These are phyloP conservation scores for Medauroidea extradentata DNA, from an alignment of 1,140 invertebrate genomes.

Conservation along the genomic window DNA sequence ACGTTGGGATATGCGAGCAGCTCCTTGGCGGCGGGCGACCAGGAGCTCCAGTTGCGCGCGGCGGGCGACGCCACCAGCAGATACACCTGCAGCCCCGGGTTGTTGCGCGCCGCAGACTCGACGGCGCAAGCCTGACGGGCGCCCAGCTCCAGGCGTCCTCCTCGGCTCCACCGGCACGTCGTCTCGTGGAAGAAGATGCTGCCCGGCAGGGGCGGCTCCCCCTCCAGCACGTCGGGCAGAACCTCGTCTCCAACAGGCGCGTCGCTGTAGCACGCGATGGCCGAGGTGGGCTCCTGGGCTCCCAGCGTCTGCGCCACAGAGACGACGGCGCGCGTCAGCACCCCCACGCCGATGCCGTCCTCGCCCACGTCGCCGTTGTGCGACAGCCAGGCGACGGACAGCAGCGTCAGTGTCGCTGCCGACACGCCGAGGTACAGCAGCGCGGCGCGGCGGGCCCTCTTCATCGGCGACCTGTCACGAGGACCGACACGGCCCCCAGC, in stretches of 20 bases:
- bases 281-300: background rate
- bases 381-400: too few relatives aligned
- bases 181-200: constrained; percentile 14
- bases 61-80: background rate
- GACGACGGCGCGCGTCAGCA: too few relatives aligned
- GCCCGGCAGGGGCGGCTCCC: background rate
- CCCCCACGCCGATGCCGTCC: too few relatives aligned
- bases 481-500: too few relatives aligned
- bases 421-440: too few relatives aligned
- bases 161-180: background rate
- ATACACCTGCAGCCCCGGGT: constrained; percentile 17
- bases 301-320: too few relatives aligned
- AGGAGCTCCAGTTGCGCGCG: background rate
- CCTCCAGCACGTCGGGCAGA: background rate
- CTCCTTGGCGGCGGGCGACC: background rate
- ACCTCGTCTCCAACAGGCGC: background rate
- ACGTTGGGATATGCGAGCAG: background rate
- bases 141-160: background rate
- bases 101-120: constrained; percentile 32
- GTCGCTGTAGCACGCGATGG: background rate
- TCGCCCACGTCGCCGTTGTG: too few relatives aligned
- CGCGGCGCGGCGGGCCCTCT: too few relatives aligned
- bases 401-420: too few relatives aligned
- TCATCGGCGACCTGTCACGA: too few relatives aligned
- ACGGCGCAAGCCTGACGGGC: constrained; percentile 38